These are phyloP conservation scores for Drosophila quinaria DNA, from an alignment of 2,888 invertebrate genomes.

Conservation along the genomic window DNA sequence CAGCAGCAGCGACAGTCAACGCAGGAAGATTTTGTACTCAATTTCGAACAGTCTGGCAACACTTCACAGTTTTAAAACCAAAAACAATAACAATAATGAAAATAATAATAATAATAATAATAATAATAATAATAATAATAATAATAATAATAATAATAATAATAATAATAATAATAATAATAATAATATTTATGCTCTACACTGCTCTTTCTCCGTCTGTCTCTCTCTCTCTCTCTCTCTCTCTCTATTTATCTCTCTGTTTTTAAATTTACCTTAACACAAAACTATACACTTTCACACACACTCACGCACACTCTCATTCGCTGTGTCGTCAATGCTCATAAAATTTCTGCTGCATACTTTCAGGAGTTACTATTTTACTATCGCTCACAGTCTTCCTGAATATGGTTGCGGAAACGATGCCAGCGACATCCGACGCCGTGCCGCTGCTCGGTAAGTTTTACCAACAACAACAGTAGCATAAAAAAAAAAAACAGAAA, in stretches of 20 bases:
- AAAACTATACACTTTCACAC: not conserved
- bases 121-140: constrained; percentile 5
- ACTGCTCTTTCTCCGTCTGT: constrained; percentile 11
- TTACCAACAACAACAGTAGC: not conserved
- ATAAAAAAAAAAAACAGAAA: not conserved
- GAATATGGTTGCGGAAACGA: constrained; percentile 99
- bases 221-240: constrained; percentile 15
- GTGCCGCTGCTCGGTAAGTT: constrained; percentile 92
- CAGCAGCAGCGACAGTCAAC: constrained; percentile 32
- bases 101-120: constrained; percentile 7
- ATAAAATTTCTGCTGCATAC: constrained; percentile 52
- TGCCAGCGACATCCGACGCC: constrained; percentile 98
- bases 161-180: not conserved
- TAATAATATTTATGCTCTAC: constrained; percentile 14
- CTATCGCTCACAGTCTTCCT: constrained; percentile 99
- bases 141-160: not conserved
- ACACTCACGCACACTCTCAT: not conserved
- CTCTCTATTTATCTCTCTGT: constrained; percentile 20
- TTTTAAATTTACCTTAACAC: constrained; percentile 17
- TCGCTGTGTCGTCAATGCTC: constrained; percentile 9
- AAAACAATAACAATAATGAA: not conserved
- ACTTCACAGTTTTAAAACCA: constrained; percentile 10
- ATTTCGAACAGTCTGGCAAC: constrained; percentile 18
- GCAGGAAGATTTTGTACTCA: constrained; percentile 28
- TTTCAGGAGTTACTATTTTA: constrained; percentile 96